Conservation (phyloP, 1,140 invertebrate species). For the Cydia fagiglandana region DNA sequence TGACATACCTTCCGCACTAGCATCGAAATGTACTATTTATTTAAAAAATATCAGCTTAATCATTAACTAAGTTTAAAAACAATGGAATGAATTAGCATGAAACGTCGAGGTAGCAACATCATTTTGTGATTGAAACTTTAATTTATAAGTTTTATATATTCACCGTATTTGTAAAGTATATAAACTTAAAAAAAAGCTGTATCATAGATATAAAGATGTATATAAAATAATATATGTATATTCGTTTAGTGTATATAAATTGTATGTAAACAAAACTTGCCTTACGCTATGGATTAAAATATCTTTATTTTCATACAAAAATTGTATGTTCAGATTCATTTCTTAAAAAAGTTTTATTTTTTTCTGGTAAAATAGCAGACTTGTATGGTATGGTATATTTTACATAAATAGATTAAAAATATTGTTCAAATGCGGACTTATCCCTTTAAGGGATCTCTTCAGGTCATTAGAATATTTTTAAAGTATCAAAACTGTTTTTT, state of each 20-base stretch:
- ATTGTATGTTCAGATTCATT: not conserved
- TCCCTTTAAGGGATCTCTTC: not conserved
- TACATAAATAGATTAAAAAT: not conserved
- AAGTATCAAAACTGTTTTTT: no score
- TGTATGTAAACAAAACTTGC: slow-evolving; percentile 6
- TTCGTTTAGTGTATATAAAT: slow-evolving; percentile 8
- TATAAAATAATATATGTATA: slow-evolving; percentile 12
- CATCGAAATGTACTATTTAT: no score
- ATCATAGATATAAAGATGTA: slow-evolving; percentile 7
- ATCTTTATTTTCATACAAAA: no score
- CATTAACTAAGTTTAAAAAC: not conserved
- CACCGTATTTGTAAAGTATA: not conserved
- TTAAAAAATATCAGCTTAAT: not conserved
- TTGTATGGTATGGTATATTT: not conserved
- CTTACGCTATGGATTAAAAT: slow-evolving; percentile 1
- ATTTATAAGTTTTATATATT: not conserved
- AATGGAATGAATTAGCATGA: not conserved
- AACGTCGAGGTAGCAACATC: not conserved
- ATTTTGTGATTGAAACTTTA: slow-evolving; percentile 1
- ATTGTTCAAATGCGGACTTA: not conserved
- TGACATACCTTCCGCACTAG: no score
- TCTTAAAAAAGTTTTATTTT: not conserved
- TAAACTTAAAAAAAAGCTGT: not conserved
- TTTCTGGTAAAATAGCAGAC: not conserved
- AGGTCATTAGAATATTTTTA: not conserved